Percentiles rank a stretch among this genome's conserved stretches.
phyloP scores from a whole-genome alignment of 2,113 vertebrate genomes.

The Menidia beryllina region DNA sequence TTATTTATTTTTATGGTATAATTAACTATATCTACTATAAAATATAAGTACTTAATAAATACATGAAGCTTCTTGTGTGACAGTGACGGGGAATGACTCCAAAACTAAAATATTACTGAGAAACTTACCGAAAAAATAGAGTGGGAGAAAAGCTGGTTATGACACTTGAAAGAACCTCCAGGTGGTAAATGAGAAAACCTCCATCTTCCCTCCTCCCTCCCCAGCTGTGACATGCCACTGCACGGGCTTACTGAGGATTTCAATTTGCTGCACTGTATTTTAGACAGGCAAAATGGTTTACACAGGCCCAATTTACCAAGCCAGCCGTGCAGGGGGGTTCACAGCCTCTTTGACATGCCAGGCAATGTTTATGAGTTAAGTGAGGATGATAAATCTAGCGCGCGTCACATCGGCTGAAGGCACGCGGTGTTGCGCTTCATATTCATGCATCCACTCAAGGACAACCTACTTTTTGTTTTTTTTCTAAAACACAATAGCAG shows the following conservation, averaged over 20 bases:
- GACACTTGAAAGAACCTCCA: slow-evolving; percentile 75
- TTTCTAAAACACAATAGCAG: not conserved
- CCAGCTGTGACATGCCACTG: slow-evolving; percentile 70
- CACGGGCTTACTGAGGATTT: slow-evolving; percentile 74
- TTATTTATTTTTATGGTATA: too few species aligned
- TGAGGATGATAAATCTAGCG: slow-evolving; percentile 74
- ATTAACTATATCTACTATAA: too few species aligned
- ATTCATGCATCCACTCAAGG: slow-evolving; percentile 45
- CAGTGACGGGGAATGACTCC: slow-evolving; percentile 43
- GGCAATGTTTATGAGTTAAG: slow-evolving; percentile 78
- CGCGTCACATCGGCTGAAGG: slow-evolving; percentile 44
- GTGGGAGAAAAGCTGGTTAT: slow-evolving; percentile 57
- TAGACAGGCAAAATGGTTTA: slow-evolving; percentile 73
- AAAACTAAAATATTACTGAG: too few species aligned
- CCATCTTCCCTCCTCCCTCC: slow-evolving; percentile 54
- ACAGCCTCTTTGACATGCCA: slow-evolving; percentile 62
- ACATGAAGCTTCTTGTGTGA: slow-evolving; percentile 48
- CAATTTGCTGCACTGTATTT: slow-evolving; percentile 77
- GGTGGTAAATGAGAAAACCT: slow-evolving; percentile 78
- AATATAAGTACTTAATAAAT: too few species aligned
- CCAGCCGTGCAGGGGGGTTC: slow-evolving; percentile 49
- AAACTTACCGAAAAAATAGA: slow-evolving; percentile 52
- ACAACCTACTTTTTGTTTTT: slow-evolving; percentile 2
- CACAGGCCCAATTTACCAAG: slow-evolving; percentile 74
- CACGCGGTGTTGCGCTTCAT: slow-evolving; percentile 33